Percentiles rank a stretch among this genome's conserved stretches.
phyloP scores from a whole-genome alignment of 2,113 vertebrate genomes.

The Meles meles region DNA sequence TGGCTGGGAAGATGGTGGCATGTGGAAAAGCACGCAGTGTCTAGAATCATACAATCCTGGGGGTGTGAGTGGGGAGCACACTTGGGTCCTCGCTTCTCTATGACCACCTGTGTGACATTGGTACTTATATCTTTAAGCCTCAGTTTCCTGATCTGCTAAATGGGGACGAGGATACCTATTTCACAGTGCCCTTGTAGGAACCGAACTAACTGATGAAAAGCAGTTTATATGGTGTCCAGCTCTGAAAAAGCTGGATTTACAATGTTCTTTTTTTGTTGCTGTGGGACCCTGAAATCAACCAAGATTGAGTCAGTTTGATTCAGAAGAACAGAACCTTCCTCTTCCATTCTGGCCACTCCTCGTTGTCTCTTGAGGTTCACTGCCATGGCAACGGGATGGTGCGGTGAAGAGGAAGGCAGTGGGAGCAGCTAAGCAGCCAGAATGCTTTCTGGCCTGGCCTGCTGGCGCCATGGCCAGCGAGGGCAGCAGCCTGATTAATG shows the following conservation, averaged over 20 bases:
- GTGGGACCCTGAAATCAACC: background rate
- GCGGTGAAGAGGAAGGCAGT: background rate
- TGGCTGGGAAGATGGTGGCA: background rate
- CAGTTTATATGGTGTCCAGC: background rate
- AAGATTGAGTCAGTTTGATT: background rate
- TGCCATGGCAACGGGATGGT: slow-evolving; percentile 60
- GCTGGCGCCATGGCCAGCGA: background rate
- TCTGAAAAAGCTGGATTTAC: background rate
- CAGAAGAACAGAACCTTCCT: slow-evolving; percentile 17
- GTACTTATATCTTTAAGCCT: background rate
- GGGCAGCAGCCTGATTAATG: background rate
- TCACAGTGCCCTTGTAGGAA: background rate
- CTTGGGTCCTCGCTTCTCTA: background rate
- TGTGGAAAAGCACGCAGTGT: background rate
- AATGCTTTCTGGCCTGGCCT: background rate
- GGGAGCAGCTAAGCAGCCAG: background rate
- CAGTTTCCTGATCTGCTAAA: background rate
- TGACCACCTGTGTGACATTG: background rate
- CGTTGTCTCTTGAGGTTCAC: slow-evolving; percentile 29
- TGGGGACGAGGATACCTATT: background rate
- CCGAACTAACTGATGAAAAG: background rate
- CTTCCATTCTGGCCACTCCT: background rate
- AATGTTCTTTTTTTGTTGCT: background rate
- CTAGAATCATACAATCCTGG: background rate
- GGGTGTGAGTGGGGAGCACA: no score